Conservation (phyloP, 2,888 invertebrate species). For the Oscheius onirici region DNA sequence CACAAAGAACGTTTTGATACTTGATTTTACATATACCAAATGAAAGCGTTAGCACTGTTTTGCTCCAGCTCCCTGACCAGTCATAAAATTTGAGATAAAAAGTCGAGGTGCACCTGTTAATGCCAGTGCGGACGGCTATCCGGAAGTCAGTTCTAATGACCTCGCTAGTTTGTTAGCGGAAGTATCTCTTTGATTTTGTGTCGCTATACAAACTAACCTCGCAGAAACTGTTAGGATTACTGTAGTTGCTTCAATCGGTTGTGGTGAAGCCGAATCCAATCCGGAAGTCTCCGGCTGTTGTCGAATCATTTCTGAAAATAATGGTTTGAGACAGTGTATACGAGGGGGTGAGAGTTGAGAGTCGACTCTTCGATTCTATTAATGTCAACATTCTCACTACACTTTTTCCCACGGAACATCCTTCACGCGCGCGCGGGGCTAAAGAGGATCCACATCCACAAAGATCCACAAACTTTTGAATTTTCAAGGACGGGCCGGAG, state of each 20-base stretch:
- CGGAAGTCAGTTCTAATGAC: too few relatives aligned
- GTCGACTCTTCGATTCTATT: neutral
- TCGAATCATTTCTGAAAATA: neutral
- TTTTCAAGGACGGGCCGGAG: neutral
- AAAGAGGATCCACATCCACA: neutral
- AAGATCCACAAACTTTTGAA: too few relatives aligned
- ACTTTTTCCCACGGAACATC: constrained; percentile 22
- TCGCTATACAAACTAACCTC: neutral
- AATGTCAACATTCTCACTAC: constrained; percentile 24
- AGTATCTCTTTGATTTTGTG: too few relatives aligned
- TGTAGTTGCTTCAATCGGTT: neutral
- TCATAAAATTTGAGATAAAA: too few relatives aligned
- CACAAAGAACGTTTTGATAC: neutral
- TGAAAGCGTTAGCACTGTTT: too few relatives aligned
- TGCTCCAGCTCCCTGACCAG: too few relatives aligned
- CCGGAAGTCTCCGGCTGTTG: constrained; percentile 1
- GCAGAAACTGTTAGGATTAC: constrained; percentile 15
- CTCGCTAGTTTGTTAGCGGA: neutral
- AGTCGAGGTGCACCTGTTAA: too few relatives aligned
- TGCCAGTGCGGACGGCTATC: too few relatives aligned
- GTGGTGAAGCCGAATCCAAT: neutral
- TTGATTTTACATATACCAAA: neutral
- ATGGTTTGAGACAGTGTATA: neutral
- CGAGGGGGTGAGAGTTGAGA: neutral
- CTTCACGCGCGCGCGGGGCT: neutral